Conservation (phyloP, 1,140 invertebrate species). For the Phthorimaea operculella region DNA sequence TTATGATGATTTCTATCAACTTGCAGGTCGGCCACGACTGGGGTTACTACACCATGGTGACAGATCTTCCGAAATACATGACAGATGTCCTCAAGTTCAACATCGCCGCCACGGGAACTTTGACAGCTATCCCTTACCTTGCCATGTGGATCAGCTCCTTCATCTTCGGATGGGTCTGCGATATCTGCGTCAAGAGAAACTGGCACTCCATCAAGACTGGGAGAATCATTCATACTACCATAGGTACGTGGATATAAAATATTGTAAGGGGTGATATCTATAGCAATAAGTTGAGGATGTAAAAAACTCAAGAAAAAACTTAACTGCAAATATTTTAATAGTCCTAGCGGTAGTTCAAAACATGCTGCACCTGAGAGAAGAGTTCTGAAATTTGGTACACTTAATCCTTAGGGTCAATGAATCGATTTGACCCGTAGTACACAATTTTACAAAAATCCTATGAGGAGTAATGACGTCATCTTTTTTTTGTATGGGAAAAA, state of each 20-base stretch:
- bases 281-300: too few species aligned
- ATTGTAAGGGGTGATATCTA: too few species aligned
- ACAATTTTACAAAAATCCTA: too few species aligned
- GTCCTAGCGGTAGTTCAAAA: too few species aligned
- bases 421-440: too few species aligned
- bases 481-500: too few species aligned
- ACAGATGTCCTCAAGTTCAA: constrained; percentile 82
- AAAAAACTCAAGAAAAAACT: too few species aligned
- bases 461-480: too few species aligned
- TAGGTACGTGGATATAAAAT: constrained; percentile 55
- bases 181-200: constrained; percentile 66
- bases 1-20: constrained; percentile 4
- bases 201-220: constrained; percentile 68
- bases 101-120: constrained; percentile 72
- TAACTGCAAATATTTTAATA: too few species aligned
- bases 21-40: constrained; percentile 81
- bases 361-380: too few species aligned
- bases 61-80: constrained; percentile 88
- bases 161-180: constrained; percentile 69
- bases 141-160: constrained; percentile 74
- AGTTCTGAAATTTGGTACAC: too few species aligned
- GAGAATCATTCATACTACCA: constrained; percentile 71
- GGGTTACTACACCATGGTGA: constrained; percentile 87
- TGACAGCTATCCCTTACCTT: constrained; percentile 72
- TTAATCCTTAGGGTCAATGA: too few species aligned